A percentile compares a stretch with the other conserved stretches of the same genome.
phyloP scores from a whole-genome alignment of 2,888 invertebrate species.

The Cryptocephalus moraei region DNA sequence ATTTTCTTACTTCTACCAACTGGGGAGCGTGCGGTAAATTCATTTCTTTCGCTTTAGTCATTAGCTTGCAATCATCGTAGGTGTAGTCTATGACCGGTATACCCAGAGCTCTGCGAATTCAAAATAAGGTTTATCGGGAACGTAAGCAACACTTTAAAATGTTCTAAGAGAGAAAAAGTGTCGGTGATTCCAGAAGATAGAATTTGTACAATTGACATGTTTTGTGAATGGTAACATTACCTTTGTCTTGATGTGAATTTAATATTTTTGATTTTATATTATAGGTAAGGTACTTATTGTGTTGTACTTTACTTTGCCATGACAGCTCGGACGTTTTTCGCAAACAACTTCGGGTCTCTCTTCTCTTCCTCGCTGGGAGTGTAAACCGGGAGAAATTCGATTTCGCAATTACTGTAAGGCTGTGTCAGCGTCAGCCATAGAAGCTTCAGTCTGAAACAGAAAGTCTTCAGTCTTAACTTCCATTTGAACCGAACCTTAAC shows the following conservation, averaged over 20 bases:
- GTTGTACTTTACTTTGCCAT: constrained; percentile 72
- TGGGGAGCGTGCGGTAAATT: constrained; percentile 65
- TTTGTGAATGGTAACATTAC: too few species aligned
- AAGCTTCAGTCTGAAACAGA: constrained; percentile 54
- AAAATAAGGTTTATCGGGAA: not conserved
- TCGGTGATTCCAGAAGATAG: too few species aligned
- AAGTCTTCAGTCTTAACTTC: too few species aligned
- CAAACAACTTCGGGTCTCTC: constrained; percentile 77
- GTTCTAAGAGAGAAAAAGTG: too few species aligned
- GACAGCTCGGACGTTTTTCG: constrained; percentile 76
- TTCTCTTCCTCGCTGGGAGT: constrained; percentile 78
- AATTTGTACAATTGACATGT: too few species aligned
- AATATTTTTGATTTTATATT: too few species aligned
- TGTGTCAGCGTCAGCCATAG: constrained; percentile 85
- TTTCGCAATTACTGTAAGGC: constrained; percentile 77
- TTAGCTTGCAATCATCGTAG: constrained; percentile 82
- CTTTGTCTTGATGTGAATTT: too few species aligned
- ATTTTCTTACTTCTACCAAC: constrained; percentile 68
- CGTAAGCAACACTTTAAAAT: too few species aligned
- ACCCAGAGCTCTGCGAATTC: constrained; percentile 57
- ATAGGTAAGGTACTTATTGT: not conserved
- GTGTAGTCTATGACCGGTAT: constrained; percentile 86
- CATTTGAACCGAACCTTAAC: too few species aligned
- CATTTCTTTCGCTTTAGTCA: constrained; percentile 73
- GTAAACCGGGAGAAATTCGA: constrained; percentile 89